phyloP scores from a whole-genome alignment of 1,140 invertebrate species.

The Ceratina japonica region DNA sequence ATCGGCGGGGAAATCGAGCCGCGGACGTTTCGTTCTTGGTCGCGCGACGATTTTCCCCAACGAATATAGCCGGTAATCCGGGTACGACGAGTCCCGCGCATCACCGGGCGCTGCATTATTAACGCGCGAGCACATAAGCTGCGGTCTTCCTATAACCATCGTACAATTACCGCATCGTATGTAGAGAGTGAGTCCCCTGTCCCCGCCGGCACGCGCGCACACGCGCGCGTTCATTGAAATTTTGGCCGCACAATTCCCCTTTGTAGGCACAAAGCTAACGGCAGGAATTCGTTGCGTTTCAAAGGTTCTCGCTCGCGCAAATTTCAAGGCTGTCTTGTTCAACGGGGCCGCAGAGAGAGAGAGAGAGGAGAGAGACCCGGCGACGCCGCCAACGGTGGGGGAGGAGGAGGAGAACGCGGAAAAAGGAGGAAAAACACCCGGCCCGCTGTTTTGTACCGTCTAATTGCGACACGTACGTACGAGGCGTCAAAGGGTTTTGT shows the following conservation, averaged over 20 bases:
- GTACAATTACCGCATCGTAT: constrained; percentile 31
- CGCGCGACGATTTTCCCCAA: not conserved
- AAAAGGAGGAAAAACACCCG: constrained; percentile 29
- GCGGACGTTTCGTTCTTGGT: not conserved
- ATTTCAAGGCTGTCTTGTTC: constrained; percentile 46
- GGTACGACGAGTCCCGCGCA: not conserved
- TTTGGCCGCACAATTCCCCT: constrained; percentile 36
- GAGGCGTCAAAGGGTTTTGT: constrained; percentile 48
- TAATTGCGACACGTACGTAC: constrained; percentile 49
- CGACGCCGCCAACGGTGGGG: not conserved
- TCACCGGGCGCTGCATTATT: constrained; percentile 9
- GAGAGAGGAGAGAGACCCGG: too few relatives aligned
- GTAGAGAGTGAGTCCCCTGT: not conserved
- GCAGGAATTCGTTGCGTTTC: constrained; percentile 32
- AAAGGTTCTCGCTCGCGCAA: constrained; percentile 20
- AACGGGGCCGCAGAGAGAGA: too few relatives aligned
- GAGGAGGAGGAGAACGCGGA: too few relatives aligned
- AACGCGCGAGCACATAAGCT: constrained; percentile 25
- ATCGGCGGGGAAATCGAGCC: not conserved
- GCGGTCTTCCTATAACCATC: constrained; percentile 18
- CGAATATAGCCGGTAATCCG: not conserved
- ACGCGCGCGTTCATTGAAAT: constrained; percentile 36
- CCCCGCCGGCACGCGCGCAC: not conserved
- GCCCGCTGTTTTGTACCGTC: constrained; percentile 44
- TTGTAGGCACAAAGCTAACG: constrained; percentile 30